Evolutionary conservation across 2,888 invertebrate species (phyloP).

Genomic region (Boloria selene): DNA sequence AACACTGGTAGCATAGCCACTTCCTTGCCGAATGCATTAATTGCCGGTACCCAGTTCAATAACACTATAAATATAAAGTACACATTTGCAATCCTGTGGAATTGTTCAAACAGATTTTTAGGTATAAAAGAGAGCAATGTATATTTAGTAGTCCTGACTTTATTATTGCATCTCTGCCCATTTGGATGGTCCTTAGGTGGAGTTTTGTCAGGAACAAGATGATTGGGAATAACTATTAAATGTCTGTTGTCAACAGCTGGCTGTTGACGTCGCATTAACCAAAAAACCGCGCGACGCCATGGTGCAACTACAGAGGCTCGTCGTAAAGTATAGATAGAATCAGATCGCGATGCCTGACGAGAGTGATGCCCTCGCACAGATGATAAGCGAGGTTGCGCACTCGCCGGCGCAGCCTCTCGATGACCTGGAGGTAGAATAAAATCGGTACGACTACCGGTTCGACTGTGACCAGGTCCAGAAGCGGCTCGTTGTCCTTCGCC

Average conservation of each 20-base stretch:
- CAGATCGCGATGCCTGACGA: constrained; percentile 93
- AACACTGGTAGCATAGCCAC: constrained; percentile 97
- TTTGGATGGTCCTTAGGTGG: constrained; percentile 92
- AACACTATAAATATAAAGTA: constrained; percentile 98
- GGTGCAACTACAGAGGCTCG: constrained; percentile 87
- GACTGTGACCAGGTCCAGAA: constrained; percentile 86
- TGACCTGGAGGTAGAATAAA: constrained; percentile 94
- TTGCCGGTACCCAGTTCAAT: constrained; percentile 97
- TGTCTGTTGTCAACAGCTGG: constrained; percentile 86
- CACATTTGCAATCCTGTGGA: constrained; percentile 98
- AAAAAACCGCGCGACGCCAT: constrained; percentile 86
- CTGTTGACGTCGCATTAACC: constrained; percentile 83
- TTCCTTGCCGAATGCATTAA: constrained; percentile 97
- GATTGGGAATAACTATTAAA: constrained; percentile 91
- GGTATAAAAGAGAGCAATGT: constrained; percentile 96
- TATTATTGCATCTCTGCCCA: constrained; percentile 90
- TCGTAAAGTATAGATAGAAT: constrained; percentile 93
- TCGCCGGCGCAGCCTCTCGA: constrained; percentile 83
- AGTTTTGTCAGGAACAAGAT: constrained; percentile 90
- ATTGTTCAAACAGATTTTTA: constrained; percentile 97
- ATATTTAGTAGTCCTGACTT: constrained; percentile 97
- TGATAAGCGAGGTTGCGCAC: constrained; percentile 73
- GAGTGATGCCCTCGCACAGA: constrained; percentile 85
- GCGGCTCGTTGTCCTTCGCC: constrained; percentile 78
- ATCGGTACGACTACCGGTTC: constrained; percentile 93